Base-by-base conservation (phyloP, 2,113 vertebrate species). In the Oncorhynchus mykiss region DNA sequence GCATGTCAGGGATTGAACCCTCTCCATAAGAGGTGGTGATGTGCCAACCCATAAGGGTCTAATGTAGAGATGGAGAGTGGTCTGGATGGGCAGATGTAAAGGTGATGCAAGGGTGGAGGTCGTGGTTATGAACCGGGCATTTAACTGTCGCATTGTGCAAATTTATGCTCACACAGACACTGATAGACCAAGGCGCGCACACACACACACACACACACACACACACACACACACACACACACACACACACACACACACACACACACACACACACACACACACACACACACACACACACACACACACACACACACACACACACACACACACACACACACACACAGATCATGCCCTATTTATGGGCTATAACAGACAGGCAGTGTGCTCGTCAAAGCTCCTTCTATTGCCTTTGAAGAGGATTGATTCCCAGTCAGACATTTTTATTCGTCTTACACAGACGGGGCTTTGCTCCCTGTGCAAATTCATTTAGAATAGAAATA, bases 351-450 rank as follows among this genome's bases (percentile, higher is more conserved):
- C 13, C 70, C 39, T 75, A 74, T 83, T 84, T 81, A 77, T 71
- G 48, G 77, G 51, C 76, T 70, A 65, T 51, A 76, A 68, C 34
- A 80, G 48, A 78, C 77, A 79, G 73, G 34, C 73, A 78, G 54
- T 27, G 31, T 20, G 49, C 75, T 62, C 73, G 72, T 77, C 60
- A 78, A 83, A 80, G 71, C 80, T 82, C 73, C 71, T 73, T 73
- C 49, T 65, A 16, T 69, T 72, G 67, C 24, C 71, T 88, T 88
- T 80, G 84, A 90, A 76, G 80, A 75, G 83, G 77, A 85, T 79
- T 85, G 74, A 87, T 81, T 85, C 54, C 54, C 68, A 54, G 68
- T 45, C 22, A 74, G 64, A 75, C 51, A 62, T 73, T 78, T 82
- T 85, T 71, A 77, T 77, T 79, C 57, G 70, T 72, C 45, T 71